Percentiles rank a stretch among this genome's conserved stretches.
These are phyloP conservation scores for Enteromius radiatus DNA, from an alignment of 2,797 vertebrate species.

Conservation along the genomic window DNA sequence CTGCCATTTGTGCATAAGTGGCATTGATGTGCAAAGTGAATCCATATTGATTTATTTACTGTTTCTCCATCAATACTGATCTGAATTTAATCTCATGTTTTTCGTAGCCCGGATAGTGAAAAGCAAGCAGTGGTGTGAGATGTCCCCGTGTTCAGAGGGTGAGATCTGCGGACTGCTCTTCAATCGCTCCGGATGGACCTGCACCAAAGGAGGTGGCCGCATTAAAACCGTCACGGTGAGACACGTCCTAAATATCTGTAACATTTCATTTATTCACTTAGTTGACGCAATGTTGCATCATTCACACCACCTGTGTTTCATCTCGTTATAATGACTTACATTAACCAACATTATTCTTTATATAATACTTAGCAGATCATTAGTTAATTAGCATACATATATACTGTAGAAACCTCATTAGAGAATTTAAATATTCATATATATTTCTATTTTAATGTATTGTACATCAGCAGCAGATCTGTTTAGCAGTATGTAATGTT, in stretches of 20 bases:
- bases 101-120: conserved; percentile 81
- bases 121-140: conserved; percentile 87
- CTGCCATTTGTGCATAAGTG: neutral
- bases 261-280: conserved; percentile 24
- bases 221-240: conserved; percentile 89
- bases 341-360: conserved; percentile 6
- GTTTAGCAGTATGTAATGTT: conserved; percentile 35
- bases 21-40: neutral
- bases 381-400: conserved; percentile 27
- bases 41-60: neutral
- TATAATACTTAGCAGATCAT: conserved; percentile 18
- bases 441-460: neutral
- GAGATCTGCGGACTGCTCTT: conserved; percentile 85
- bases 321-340: conserved; percentile 11
- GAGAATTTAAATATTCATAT: neutral
- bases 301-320: conserved; percentile 12
- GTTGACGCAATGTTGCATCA: conserved; percentile 7
- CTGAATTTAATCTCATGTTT: neutral
- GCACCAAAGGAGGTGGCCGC: conserved; percentile 83
- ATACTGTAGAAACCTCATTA: conserved; percentile 14
- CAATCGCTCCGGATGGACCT: conserved; percentile 87
- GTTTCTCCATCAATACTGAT: neutral
- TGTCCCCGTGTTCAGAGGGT: conserved; percentile 84
- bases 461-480: conserved; percentile 6
- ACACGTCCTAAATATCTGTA: conserved; percentile 23